Evolutionary conservation across 2,888 invertebrate genomes (phyloP).

Genomic region (Phaedon cochleariae): DNA sequence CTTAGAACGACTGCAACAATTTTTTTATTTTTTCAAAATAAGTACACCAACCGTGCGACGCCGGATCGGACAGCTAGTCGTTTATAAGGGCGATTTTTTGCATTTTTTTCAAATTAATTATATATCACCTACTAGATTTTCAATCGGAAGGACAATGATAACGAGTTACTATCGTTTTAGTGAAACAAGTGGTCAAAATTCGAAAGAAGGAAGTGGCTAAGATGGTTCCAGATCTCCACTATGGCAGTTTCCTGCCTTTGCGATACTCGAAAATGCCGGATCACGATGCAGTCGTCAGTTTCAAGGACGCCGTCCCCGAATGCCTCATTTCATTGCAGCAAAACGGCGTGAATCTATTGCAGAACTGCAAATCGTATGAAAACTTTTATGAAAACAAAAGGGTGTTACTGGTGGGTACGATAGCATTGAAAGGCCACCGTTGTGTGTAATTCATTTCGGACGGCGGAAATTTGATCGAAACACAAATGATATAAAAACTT

Average conservation of each 20-base stretch:
- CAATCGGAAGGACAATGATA: no score
- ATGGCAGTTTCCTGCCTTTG: not conserved
- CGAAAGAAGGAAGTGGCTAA: not conserved
- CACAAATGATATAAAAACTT: no score
- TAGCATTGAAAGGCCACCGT: no score
- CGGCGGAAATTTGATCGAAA: no score
- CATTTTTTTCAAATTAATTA: no score
- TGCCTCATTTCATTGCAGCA: not conserved
- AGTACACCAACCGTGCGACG: no score
- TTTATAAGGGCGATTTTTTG: no score
- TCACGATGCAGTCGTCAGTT: not conserved
- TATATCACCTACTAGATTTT: no score
- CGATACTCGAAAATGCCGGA: not conserved
- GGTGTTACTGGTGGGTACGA: not conserved
- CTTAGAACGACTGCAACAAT: no score
- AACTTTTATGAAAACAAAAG: constrained; percentile 5
- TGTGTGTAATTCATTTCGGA: no score
- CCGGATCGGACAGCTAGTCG: no score
- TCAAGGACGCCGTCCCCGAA: not conserved
- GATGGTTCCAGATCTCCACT: not conserved
- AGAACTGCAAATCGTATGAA: constrained; percentile 5
- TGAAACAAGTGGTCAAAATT: not conserved
- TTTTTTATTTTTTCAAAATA: no score
- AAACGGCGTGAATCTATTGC: not conserved
- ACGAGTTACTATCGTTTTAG: not conserved